phyloP scores from a whole-genome alignment of 2,888 invertebrate genomes.

The Mythimna pallens region DNA sequence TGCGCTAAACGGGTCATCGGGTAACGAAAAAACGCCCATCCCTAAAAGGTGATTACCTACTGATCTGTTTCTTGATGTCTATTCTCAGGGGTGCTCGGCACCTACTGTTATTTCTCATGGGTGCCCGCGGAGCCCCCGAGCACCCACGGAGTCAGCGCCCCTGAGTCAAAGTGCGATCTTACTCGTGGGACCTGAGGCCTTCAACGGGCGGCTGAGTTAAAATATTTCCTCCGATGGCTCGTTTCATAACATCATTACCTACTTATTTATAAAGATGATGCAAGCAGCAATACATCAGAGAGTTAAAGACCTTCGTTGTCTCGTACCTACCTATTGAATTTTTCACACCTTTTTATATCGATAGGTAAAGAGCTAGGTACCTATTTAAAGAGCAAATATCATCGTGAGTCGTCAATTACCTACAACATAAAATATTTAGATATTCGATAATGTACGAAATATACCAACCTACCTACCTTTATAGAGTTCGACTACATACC shows the following conservation, averaged over 20 bases:
- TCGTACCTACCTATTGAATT: neutral
- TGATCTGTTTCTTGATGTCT: no score
- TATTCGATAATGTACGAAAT: conserved; percentile 8
- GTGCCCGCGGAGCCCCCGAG: no score
- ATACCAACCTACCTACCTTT: neutral
- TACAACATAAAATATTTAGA: conserved; percentile 27
- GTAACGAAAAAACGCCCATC: no score
- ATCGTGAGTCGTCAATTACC: conserved; percentile 21
- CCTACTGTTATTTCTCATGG: no score
- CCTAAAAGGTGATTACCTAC: no score
- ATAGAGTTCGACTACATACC: conserved; percentile 27
- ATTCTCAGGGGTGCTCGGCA: no score
- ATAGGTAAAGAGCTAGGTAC: neutral
- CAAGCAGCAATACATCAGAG: neutral
- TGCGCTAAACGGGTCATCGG: no score
- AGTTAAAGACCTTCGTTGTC: neutral
- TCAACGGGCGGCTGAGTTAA: neutral
- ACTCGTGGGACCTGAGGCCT: neutral
- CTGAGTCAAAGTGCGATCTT: no score
- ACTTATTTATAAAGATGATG: neutral
- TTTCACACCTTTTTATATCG: conserved; percentile 19
- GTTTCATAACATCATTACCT: neutral
- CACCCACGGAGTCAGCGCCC: no score
- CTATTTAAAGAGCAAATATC: conserved; percentile 9
- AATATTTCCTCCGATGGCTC: neutral